phyloP scores from a whole-genome alignment of 2,888 invertebrate genomes.

The Vesta saturnalis region DNA sequence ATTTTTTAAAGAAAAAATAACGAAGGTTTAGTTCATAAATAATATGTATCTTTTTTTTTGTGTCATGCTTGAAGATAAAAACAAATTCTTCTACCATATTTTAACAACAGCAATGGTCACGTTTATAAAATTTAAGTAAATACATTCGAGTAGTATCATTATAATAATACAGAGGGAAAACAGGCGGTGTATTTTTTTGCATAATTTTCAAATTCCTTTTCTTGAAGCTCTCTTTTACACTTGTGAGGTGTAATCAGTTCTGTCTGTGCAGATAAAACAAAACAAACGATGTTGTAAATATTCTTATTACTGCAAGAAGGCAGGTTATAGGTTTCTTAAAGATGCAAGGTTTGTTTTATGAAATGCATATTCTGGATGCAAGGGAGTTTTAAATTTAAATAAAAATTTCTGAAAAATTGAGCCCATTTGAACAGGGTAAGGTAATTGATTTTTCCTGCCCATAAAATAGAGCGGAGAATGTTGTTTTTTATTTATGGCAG shows the following conservation, averaged over 20 bases:
- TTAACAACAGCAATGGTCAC: too few relatives aligned
- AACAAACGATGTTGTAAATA: slow-evolving; percentile 53
- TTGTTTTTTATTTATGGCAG: slow-evolving; percentile 52
- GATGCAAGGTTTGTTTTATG: slow-evolving; percentile 52
- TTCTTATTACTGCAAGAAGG: slow-evolving; percentile 54
- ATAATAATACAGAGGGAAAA: slow-evolving; percentile 28
- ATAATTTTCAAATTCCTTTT: slow-evolving; percentile 51
- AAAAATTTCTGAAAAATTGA: slow-evolving; percentile 26
- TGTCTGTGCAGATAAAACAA: slow-evolving; percentile 40
- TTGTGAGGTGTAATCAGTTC: slow-evolving; percentile 49
- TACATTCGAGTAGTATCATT: slow-evolving; percentile 24
- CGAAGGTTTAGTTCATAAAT: background rate
- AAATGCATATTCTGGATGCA: slow-evolving; percentile 48
- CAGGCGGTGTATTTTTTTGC: slow-evolving; percentile 36
- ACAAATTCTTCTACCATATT: too few relatives aligned
- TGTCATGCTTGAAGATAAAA: too few relatives aligned
- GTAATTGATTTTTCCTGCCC: slow-evolving; percentile 45
- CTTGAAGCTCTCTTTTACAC: slow-evolving; percentile 40
- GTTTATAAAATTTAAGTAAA: slow-evolving; percentile 25
- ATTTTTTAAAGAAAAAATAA: slow-evolving; percentile 23
- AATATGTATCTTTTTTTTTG: background rate
- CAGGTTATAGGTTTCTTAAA: slow-evolving; percentile 56
- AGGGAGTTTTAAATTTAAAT: slow-evolving; percentile 40
- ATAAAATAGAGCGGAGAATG: slow-evolving; percentile 31
- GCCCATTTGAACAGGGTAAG: slow-evolving; percentile 31